Evolutionary conservation across 2,888 invertebrate species (phyloP).

Genomic region (Agrenia bidenticulata): DNA sequence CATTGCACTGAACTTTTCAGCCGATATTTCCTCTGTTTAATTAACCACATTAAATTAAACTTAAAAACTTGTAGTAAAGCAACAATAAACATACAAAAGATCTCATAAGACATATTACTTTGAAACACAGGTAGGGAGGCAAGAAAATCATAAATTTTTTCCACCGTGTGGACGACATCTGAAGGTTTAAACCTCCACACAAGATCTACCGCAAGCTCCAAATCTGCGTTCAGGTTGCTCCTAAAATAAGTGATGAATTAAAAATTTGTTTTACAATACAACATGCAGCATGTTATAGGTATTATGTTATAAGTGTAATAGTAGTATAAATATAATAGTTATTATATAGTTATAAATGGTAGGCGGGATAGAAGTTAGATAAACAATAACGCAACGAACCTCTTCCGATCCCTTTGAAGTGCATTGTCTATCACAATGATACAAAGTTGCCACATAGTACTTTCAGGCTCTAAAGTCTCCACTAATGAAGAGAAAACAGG

Average conservation of each 20-base stretch:
- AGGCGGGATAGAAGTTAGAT: too few species aligned
- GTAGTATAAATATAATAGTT: too few species aligned
- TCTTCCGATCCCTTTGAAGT: slow-evolving; percentile 54
- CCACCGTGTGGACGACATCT: slow-evolving; percentile 66
- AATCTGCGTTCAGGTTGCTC: slow-evolving; percentile 49
- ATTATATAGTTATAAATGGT: too few species aligned
- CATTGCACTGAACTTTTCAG: slow-evolving; percentile 32
- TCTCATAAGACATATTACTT: slow-evolving; percentile 47
- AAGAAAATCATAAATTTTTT: slow-evolving; percentile 68
- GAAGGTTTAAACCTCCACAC: slow-evolving; percentile 67
- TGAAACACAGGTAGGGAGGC: slow-evolving; percentile 66
- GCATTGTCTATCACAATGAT: slow-evolving; percentile 58
- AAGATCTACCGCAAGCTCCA: slow-evolving; percentile 63
- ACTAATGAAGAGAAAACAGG: slow-evolving; percentile 72
- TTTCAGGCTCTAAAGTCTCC: slow-evolving; percentile 63
- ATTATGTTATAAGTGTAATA: too few species aligned
- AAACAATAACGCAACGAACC: too few species aligned
- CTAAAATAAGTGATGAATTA: slow-evolving; percentile 22
- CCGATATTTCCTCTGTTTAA: slow-evolving; percentile 29
- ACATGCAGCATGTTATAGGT: too few species aligned
- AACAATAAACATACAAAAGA: not conserved
- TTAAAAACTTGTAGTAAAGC: too few species aligned
- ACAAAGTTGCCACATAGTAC: slow-evolving; percentile 58
- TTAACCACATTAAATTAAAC: slow-evolving; percentile 16
- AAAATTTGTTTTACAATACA: slow-evolving; percentile 1